Base-by-base conservation (phyloP, 92 coral and sea anemone species). In the Pocillopora meandrina region DNA sequence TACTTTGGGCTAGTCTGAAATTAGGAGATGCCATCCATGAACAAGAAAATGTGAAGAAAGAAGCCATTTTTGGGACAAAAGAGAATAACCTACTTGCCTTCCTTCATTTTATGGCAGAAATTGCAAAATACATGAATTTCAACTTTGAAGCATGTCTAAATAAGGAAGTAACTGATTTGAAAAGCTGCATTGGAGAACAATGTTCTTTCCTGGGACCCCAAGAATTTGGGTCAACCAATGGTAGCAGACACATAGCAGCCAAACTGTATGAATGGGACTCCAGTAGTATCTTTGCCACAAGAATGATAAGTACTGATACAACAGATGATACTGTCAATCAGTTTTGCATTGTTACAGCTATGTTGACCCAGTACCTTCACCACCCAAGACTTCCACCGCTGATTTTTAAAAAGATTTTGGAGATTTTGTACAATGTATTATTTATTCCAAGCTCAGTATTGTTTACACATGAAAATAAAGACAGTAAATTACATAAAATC, bases 391-490 rank as follows among this genome's bases (percentile, higher is more conserved):
- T 89, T 14, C 86, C 97, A 57, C 67, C 90, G 14, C 77, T 71
- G 65, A 62, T 86, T 80, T 91, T 90, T 80, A 88, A 87, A 82
- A 85, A 78, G 65, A 82, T 89, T 12, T 81, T 93, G 65, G 86
- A 84, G 33, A 72, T 88, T 31, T 18, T 57, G 47, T 70, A 75
- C 55, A 83, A 85, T 21, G 42, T 85, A 19, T 49, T 85, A 36
- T 13, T 56, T 15, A 34, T 60, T 49, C 78, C 83, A 36, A 61
- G 81, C 31, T 64, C 65, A 14, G 33, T 23, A 23, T 56, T 73
- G 49, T 35, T 36, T 34, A 21, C 9, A 13, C 34, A 11, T 15
- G 57, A 80, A 85, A 55, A 26, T 31, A 36, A 70, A n/a, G 18
- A 23, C 20, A 16, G 13, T 18, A 3, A 20, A 55, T 17, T 80